Percentiles rank a stretch among this genome's conserved stretches.
Evolutionary conservation across 2,113 vertebrate genomes (phyloP).

Genomic region (Sterrhoptilus dennistouni): DNA sequence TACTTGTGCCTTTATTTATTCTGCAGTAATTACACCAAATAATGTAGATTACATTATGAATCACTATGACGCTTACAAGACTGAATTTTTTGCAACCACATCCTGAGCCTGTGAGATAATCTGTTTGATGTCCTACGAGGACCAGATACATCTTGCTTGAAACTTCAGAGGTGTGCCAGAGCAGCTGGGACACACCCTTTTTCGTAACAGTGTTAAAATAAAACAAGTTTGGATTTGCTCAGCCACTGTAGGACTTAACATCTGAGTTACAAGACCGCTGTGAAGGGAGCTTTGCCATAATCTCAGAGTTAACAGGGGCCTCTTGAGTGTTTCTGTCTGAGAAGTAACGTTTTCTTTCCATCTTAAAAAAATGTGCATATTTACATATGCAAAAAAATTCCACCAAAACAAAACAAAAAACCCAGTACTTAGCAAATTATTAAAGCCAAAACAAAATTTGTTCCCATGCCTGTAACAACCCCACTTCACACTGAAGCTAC

Average conservation of each 20-base stretch:
- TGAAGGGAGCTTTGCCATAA: conserved; percentile 9
- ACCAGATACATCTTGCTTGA: conserved; percentile 36
- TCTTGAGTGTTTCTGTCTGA: background rate
- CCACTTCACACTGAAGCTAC: background rate
- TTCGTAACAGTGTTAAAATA: conserved; percentile 30
- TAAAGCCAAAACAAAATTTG: conserved; percentile 16
- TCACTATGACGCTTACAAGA: conserved; percentile 36
- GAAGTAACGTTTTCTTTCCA: background rate
- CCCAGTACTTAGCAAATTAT: background rate
- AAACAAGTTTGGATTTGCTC: conserved; percentile 67
- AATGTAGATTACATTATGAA: conserved; percentile 43
- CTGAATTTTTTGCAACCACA: conserved; percentile 41
- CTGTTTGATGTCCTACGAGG: conserved; percentile 18
- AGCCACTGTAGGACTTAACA: conserved; percentile 33
- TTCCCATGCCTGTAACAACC: background rate
- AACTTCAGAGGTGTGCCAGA: conserved; percentile 1
- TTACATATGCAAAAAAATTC: background rate
- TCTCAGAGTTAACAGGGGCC: background rate
- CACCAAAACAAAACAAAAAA: background rate
- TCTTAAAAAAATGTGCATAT: conserved; percentile 31
- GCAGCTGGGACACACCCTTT: conserved; percentile 19
- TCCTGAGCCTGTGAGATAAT: conserved; percentile 52
- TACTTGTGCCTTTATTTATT: conserved; percentile 52
- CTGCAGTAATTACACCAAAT: conserved; percentile 33
- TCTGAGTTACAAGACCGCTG: conserved; percentile 5